Base-by-base conservation (phyloP, 2,797 vertebrate species). In the Dipus sagitta region DNA sequence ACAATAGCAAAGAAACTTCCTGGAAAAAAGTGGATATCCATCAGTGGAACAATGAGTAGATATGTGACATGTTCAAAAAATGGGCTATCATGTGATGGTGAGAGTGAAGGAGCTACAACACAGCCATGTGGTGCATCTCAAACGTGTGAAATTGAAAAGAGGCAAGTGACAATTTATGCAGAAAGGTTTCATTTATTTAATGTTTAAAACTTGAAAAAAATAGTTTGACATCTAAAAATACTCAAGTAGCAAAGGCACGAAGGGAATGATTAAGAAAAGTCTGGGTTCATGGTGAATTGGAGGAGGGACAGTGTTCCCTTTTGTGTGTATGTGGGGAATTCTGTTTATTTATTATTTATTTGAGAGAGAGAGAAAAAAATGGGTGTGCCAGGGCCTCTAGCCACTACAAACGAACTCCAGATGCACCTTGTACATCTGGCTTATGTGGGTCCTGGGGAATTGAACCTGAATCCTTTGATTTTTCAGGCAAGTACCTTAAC, bases 161-260 rank as follows among this genome's bases (percentile, higher is more conserved):
- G 28, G 18, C 18, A 68, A 91, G 30, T 62, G 30, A 28, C 9
- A 81, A 30, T 78, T 42, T 72, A 23, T 28, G 20, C 32, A 76
- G 52, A 86, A 80, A 65, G n/a, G 38, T 30, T 92, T 87, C 32
- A 65, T 32, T 86, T 91, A 62, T 58, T 71, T 86, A 84, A 93
- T 78, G 68, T 47, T 77, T 28, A 68, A 75, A 79, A 82, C 72
- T 34, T 60, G 30, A n/a, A 14, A 86, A 86, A 88, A 94, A 58
- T 68, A 34, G 68, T 74, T 38, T 78, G 42, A 42, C 47, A 68
- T 8, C 24, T 79, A 75, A n/a, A 47, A 20, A 38, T n/a, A 80
- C 30, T 28, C 14, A 70, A 13, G 21, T 20, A 24, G 58, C 20
- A 86, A 70, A 91, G 64, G 28, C 34, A n/a, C 47, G 47, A 82